Evolutionary conservation across 2,113 vertebrate species (phyloP).

Genomic region (Aplodontia rufa): DNA sequence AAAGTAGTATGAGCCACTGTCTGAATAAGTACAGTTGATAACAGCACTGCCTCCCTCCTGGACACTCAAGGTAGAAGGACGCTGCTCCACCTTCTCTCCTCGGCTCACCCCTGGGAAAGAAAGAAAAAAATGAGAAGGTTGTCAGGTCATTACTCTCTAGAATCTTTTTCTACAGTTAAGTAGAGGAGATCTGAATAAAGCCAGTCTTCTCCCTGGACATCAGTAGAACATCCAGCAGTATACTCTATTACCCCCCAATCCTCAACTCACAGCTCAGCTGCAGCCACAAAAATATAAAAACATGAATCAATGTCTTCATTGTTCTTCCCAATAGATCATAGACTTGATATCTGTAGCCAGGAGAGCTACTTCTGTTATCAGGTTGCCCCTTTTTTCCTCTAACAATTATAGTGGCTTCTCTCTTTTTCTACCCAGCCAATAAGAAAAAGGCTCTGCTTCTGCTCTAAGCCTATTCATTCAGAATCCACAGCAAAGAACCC

Average conservation of each 20-base stretch:
- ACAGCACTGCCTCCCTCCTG: neutral
- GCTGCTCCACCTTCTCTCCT: neutral
- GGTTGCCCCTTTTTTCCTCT: neutral
- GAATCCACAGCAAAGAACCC: neutral
- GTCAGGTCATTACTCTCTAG: neutral
- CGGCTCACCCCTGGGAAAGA: neutral
- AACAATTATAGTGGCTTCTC: neutral
- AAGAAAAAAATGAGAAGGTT: neutral
- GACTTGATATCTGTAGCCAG: neutral
- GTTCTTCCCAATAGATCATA: neutral
- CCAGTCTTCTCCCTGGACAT: neutral
- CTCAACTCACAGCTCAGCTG: slow-evolving; percentile 51
- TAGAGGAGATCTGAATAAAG: neutral
- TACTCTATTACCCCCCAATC: neutral
- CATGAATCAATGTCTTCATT: neutral
- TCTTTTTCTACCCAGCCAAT: neutral
- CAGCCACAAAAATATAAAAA: neutral
- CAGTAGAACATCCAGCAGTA: neutral
- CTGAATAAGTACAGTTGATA: neutral
- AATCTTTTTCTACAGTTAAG: neutral
- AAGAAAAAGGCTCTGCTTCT: neutral
- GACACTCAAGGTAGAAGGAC: neutral
- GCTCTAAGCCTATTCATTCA: neutral
- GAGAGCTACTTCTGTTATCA: neutral
- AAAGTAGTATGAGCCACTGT: neutral